Percentiles rank a stretch among this genome's conserved stretches.
Evolutionary conservation across 2,797 vertebrate genomes (phyloP).

Genomic region (Okamejei kenojei): DNA sequence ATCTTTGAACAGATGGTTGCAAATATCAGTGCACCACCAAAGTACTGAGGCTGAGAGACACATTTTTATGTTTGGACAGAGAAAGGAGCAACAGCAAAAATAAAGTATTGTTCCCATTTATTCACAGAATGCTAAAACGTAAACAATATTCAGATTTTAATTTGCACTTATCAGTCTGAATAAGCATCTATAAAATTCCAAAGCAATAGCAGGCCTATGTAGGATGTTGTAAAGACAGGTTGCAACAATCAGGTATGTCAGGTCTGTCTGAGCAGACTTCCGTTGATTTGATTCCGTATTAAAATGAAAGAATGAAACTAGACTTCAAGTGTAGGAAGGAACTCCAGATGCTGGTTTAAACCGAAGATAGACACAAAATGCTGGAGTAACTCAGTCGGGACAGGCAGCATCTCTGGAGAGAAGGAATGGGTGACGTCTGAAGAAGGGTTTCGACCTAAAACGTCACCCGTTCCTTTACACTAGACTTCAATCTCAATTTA

Average conservation of each 20-base stretch:
- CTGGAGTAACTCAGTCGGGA: too few relatives aligned
- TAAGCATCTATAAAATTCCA: background rate
- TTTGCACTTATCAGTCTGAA: background rate
- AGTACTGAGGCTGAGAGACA: background rate
- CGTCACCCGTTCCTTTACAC: background rate
- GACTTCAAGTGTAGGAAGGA: background rate
- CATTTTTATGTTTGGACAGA: background rate
- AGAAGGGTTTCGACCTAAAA: too few relatives aligned
- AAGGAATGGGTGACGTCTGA: too few relatives aligned
- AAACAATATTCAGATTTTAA: background rate
- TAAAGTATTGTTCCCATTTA: background rate
- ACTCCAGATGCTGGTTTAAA: too few relatives aligned
- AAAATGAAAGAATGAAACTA: background rate
- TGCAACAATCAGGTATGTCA: background rate
- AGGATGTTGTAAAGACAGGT: background rate
- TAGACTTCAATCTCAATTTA: background rate
- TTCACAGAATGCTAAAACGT: background rate
- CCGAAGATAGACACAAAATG: too few relatives aligned
- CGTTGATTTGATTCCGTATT: background rate
- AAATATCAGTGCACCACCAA: background rate
- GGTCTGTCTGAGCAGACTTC: background rate
- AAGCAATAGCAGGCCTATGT: background rate
- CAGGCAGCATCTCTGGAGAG: too few relatives aligned
- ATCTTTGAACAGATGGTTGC: background rate
- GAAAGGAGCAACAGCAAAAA: background rate